phyloP scores from a whole-genome alignment of 2,888 invertebrate species.

The Sphecodes monilicornis region DNA sequence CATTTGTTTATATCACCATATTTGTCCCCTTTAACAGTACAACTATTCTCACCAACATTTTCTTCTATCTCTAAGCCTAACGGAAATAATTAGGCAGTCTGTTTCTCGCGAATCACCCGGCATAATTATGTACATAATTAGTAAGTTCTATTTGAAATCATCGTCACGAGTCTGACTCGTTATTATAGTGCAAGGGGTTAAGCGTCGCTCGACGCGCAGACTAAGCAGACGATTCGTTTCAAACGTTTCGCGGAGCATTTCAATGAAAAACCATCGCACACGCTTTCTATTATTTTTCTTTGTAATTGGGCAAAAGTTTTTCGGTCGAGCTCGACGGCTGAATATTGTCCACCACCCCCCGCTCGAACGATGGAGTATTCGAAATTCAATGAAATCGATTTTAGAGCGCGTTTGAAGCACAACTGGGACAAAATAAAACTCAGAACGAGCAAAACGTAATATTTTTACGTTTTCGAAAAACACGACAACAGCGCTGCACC shows the following conservation, averaged over 20 bases:
- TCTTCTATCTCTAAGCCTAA: too few relatives aligned
- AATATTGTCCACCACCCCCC: background rate
- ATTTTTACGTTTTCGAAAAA: conserved; percentile 36
- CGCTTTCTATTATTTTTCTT: background rate
- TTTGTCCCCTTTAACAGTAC: too few relatives aligned
- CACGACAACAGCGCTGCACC: background rate
- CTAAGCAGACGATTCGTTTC: background rate
- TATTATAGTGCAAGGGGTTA: too few relatives aligned
- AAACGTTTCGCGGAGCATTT: background rate
- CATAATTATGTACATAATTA: too few relatives aligned
- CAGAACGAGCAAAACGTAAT: conserved; percentile 11
- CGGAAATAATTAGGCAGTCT: too few relatives aligned
- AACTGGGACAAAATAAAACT: conserved; percentile 33
- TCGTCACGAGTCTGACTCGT: too few relatives aligned
- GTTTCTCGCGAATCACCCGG: too few relatives aligned
- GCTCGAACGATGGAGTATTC: background rate
- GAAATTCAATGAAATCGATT: conserved; percentile 33
- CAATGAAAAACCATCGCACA: background rate
- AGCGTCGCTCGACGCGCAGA: background rate
- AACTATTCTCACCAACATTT: too few relatives aligned
- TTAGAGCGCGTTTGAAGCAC: conserved; percentile 5
- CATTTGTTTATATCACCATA: too few relatives aligned
- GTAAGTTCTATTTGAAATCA: too few relatives aligned
- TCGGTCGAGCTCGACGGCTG: background rate
- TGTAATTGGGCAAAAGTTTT: background rate